Evolutionary conservation across 1,140 invertebrate genomes (phyloP).

Genomic region (Calosoma granatense): DNA sequence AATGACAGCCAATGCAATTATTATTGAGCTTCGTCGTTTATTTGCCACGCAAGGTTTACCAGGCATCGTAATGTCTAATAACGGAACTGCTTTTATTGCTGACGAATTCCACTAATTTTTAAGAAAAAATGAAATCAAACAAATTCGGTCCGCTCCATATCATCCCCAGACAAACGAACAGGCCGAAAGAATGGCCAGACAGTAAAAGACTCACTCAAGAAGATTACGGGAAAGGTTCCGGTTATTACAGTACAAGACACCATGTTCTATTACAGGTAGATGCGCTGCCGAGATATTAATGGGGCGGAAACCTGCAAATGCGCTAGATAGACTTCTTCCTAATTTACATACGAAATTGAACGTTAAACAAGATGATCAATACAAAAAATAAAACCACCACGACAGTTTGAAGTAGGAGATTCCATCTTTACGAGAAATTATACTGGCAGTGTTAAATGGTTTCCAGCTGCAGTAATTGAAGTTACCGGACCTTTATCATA

Average conservation of each 20-base stretch:
- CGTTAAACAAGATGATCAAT: background rate
- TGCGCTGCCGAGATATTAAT: background rate
- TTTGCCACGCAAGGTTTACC: constrained; percentile 18
- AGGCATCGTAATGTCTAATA: constrained; percentile 8
- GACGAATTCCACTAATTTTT: background rate
- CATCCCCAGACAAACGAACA: constrained; percentile 16
- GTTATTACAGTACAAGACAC: background rate
- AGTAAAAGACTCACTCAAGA: constrained; percentile 10
- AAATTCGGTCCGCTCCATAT: constrained; percentile 13
- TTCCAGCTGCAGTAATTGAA: background rate
- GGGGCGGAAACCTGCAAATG: background rate
- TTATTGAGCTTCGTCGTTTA: constrained; percentile 13
- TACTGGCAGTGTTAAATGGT: background rate
- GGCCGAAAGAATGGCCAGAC: constrained; percentile 15
- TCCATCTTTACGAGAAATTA: background rate
- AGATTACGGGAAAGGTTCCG: background rate
- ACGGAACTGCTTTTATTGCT: background rate
- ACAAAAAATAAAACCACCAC: background rate
- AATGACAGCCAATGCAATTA: constrained; percentile 18
- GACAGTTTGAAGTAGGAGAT: background rate
- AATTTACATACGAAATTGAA: background rate
- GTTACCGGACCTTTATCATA: background rate
- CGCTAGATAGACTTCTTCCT: background rate
- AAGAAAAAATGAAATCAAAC: background rate
- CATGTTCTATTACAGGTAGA: background rate